Base-by-base conservation (phyloP, 2,113 vertebrate species). In the Tringa solitaria region DNA sequence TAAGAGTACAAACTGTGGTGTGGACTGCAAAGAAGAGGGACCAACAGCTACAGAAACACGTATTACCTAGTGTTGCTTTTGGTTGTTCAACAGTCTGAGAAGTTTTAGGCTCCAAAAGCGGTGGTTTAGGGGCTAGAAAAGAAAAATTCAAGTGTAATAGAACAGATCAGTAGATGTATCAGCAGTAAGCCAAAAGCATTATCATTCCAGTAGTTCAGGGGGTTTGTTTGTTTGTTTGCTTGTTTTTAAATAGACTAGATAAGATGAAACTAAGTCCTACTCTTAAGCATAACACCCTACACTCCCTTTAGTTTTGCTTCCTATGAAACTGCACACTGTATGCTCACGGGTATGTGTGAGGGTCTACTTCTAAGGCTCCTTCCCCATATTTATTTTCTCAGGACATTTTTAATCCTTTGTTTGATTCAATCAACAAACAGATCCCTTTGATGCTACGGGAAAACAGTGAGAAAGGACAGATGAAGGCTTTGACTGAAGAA, bases 61-160 rank as follows among this genome's bases (percentile, higher is more conserved):
- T 50, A 56, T 97, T 96, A 97, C 93, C 97, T 95, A 96, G 63
- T 7, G 91, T 92, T 80, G 89, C 5, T 89, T 95, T 96, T 67
- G 94, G 87, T 74, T 63, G 84, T 79, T 97, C 88, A 93, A 64
- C n/a, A 63, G 74, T 81, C 72, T 90, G 89, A 93, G 96, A 56
- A 59, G 64, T 59, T 96, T 97, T 94, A 91, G 91, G 60, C 37
- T 96, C 87, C 88, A 60, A 73, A 96, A 94, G 32, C 51, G 96
- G 72, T 70, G 75, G 64, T 54, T 95, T 97, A 90, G 78, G 81
- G 43, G 69, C 96, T 97, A 95, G 67, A 94, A 97, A 92, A 96
- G 68, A 96, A 95, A 95, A 95, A 90, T 64, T 75, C 23, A 33
- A 17, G 63, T 50, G 63, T 65, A 78, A 87, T 69, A 1, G 8